Base-by-base conservation (phyloP, 2,888 invertebrate genomes). In the Phorcus lineatus region DNA sequence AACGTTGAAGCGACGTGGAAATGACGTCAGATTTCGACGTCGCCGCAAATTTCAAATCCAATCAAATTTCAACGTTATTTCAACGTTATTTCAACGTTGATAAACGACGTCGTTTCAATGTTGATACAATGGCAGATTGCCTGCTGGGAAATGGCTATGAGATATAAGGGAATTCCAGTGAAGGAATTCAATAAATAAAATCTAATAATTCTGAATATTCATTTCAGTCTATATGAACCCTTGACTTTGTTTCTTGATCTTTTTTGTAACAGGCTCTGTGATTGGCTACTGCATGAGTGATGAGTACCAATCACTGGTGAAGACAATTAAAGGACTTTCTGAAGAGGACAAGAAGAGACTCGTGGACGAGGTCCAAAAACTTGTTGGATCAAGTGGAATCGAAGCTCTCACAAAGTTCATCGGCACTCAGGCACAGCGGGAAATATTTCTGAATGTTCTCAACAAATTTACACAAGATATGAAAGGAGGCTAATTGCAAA, bases 351-450 rank as follows among this genome's bases (percentile, higher is more conserved):
- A 91, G 77, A 36, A 83, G 52, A 79, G 84, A 57, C 81, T 91
- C 1, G 89, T 90, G 19, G 79, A 84, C 22, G 87, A 88, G 84
- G 86, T 92, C 1, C 92, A 92, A 78, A 88, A 89, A 75, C 82
- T 92, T 22, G 91, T 92, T 31, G 92, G 92, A 0, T 88, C 88
- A 70, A 79, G 87, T 2, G 57, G 85, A 1, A 81, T 92, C 7
- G 91, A 91, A 80, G 91, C 90, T 19, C 83, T 92, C 16, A 89
- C 89, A 2, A 54, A 83, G 3, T 92, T 91, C 80, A 86, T 92
- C 9, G 89, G 88, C 4, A 78, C 78, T 7, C 91, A 92, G 79
- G 91, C 89, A 19, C 90, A 91, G 80, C 79, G 91, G 40, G 90
- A 90, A 74, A 74, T 90, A 53, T 81, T 92, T 16, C 81, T 91